phyloP scores from a whole-genome alignment of 2,113 vertebrate genomes.

The Prunella himalayana region DNA sequence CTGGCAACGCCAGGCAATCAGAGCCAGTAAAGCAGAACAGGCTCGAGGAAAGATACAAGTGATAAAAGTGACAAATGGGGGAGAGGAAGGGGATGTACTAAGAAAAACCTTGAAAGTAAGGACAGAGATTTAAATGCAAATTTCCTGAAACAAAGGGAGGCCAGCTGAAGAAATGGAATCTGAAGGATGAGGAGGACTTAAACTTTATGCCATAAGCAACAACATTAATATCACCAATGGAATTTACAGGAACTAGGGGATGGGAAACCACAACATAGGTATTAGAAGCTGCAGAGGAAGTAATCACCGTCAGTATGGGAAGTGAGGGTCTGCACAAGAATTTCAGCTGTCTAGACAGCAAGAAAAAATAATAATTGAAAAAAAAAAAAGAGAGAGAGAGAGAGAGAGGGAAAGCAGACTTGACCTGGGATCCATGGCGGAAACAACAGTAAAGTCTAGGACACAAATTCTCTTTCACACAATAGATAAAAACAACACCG shows the following conservation, averaged over 20 bases:
- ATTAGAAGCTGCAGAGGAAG: not conserved
- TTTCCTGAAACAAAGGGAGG: not conserved
- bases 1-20: not conserved
- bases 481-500: not conserved
- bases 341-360: constrained; percentile 35
- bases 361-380: not conserved
- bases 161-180: not conserved
- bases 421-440: not conserved
- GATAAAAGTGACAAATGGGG: not conserved
- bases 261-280: not conserved
- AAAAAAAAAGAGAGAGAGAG: not conserved
- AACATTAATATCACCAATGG: not conserved
- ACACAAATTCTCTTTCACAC: not conserved
- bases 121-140: not conserved
- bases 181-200: not conserved
- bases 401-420: not conserved
- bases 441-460: not conserved
- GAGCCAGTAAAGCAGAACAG: not conserved
- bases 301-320: not conserved
- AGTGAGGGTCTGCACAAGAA: not conserved
- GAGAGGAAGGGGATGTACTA: not conserved
- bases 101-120: not conserved
- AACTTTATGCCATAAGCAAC: not conserved
- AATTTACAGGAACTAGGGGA: not conserved
- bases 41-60: not conserved